Conservation (phyloP, 2,113 vertebrate genomes). For the Albula goreensis region DNA sequence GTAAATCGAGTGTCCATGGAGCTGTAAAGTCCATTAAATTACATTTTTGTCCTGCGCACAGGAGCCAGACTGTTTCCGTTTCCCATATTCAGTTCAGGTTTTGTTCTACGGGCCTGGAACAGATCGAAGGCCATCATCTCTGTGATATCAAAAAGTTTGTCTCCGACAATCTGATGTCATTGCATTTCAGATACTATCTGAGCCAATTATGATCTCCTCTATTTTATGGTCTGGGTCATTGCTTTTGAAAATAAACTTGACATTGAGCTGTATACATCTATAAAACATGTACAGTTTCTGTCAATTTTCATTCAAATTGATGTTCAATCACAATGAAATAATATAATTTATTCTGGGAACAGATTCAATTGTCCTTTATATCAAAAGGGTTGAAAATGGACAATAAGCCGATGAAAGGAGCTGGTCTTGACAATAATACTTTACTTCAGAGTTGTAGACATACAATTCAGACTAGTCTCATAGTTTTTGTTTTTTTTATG, state of each 20-base stretch:
- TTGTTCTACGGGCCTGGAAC: background rate
- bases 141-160: conserved; percentile 27
- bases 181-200: background rate
- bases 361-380: background rate
- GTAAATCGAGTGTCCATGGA: conserved; percentile 20
- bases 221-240: conserved; percentile 1
- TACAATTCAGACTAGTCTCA: background rate
- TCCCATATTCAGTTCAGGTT: background rate
- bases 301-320: conserved; percentile 3
- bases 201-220: background rate
- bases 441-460: background rate
- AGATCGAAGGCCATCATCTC: conserved; percentile 35
- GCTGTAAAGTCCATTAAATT: conserved; percentile 29
- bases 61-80: conserved; percentile 2
- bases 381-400: background rate
- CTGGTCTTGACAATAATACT: conserved; percentile 1
- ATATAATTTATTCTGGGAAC: background rate
- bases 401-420: background rate
- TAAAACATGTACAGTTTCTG: background rate
- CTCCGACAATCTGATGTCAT: background rate
- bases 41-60: background rate
- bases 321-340: background rate
- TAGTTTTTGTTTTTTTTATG: background rate
- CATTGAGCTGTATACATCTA: background rate
- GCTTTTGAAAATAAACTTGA: conserved; percentile 5